Conservation (phyloP, 2,888 invertebrate species). For the Leptopilina syphax region DNA sequence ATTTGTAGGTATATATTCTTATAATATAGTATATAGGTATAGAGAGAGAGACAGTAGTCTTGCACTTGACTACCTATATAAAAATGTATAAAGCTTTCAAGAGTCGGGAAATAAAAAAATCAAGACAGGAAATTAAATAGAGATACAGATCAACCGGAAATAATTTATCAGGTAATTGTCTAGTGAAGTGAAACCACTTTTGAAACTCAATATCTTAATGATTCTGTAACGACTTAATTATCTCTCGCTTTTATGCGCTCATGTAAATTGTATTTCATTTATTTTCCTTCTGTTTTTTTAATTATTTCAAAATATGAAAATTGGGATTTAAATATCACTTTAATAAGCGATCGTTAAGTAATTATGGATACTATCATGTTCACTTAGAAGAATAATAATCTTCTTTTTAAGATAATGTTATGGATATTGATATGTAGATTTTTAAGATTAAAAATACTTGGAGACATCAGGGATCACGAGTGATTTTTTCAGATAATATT, state of each 20-base stretch:
- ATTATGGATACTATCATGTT: no score
- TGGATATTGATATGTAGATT: no score
- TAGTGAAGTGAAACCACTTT: conserved; percentile 23
- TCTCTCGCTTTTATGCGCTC: conserved; percentile 16
- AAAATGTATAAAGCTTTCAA: conserved; percentile 13
- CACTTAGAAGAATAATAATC: no score
- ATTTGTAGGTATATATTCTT: conserved; percentile 16
- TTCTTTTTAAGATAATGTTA: no score
- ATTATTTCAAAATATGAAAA: not conserved
- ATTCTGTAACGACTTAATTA: conserved; percentile 13
- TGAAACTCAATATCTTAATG: conserved; percentile 18
- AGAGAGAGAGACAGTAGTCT: conserved; percentile 9
- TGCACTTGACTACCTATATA: conserved; percentile 1
- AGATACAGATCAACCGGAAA: conserved; percentile 21
- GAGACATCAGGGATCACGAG: no score
- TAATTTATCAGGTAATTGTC: conserved; percentile 34
- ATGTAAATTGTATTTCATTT: conserved; percentile 22
- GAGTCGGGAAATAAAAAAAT: conserved; percentile 35
- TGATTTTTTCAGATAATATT: no score
- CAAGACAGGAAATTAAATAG: conserved; percentile 33
- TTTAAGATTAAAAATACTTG: no score
- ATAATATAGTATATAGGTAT: not conserved
- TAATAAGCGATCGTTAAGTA: no score
- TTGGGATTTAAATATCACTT: not conserved
- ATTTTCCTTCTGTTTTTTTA: not conserved